phyloP scores from a whole-genome alignment of 2,113 vertebrate species.

The Chaenogobius annularis region DNA sequence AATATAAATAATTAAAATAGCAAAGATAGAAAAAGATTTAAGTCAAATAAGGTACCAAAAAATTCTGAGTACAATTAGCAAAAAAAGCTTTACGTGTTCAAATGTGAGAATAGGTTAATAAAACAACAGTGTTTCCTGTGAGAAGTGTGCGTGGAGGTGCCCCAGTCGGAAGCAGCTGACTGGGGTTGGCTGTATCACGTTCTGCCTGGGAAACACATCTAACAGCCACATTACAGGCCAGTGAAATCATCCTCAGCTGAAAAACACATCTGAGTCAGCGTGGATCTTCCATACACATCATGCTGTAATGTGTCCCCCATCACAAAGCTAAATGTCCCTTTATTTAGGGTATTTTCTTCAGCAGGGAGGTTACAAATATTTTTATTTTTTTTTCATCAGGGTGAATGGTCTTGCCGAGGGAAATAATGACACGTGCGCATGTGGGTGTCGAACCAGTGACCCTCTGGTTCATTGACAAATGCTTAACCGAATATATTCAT shows the following conservation, averaged over 20 bases:
- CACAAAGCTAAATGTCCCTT: neutral
- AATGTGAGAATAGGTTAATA: neutral
- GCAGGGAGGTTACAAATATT: neutral
- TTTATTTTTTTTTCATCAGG: neutral
- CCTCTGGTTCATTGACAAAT: neutral
- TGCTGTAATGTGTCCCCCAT: neutral
- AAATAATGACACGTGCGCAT: neutral
- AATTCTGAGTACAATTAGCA: neutral
- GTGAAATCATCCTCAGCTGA: conserved; percentile 27
- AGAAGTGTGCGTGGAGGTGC: conserved; percentile 44
- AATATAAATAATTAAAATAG: too few species aligned
- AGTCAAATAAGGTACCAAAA: too few species aligned
- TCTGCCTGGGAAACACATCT: conserved; percentile 11
- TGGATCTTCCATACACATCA: neutral
- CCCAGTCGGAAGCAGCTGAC: conserved; percentile 51
- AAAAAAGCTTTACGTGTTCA: neutral
- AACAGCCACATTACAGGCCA: conserved; percentile 4
- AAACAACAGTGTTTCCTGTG: conserved; percentile 28
- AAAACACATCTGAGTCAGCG: conserved; percentile 5
- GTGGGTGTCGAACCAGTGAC: neutral
- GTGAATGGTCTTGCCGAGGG: neutral
- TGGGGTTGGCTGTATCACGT: conserved; percentile 39
- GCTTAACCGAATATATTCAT: neutral
- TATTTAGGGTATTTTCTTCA: neutral
- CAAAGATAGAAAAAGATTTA: too few species aligned